Evolutionary conservation across 2,888 invertebrate genomes (phyloP).

Genomic region (Nomada ruficornis): DNA sequence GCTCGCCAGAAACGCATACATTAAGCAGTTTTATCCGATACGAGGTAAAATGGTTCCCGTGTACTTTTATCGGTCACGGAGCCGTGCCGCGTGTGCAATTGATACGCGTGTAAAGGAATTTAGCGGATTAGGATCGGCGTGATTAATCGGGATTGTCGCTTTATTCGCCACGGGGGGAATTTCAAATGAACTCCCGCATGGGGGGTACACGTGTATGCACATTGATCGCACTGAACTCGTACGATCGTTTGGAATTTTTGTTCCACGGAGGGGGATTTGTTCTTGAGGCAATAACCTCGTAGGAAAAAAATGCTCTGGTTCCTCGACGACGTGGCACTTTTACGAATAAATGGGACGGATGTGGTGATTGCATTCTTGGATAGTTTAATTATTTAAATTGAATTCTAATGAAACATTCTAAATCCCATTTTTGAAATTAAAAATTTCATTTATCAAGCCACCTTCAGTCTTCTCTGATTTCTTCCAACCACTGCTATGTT

Average conservation of each 20-base stretch:
- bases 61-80: constrained; percentile 50
- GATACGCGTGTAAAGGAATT: constrained; percentile 52
- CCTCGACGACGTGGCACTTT: too few relatives aligned
- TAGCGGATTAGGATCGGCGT: constrained; percentile 46
- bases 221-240: neutral
- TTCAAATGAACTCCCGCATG: constrained; percentile 1
- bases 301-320: neutral
- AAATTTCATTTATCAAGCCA: too few relatives aligned
- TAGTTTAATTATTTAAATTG: too few relatives aligned
- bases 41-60: constrained; percentile 57
- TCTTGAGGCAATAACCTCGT: neutral
- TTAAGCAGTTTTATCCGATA: constrained; percentile 53
- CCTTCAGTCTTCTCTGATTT: too few relatives aligned
- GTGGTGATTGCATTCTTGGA: too few relatives aligned
- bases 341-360: too few relatives aligned
- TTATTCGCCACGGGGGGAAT: neutral
- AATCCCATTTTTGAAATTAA: too few relatives aligned
- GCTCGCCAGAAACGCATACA: constrained; percentile 18
- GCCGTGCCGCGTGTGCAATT: constrained; percentile 35
- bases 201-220: neutral
- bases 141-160: constrained; percentile 39
- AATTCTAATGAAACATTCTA: too few relatives aligned
- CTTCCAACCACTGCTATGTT: too few relatives aligned
- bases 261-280: neutral
- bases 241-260: constrained; percentile 7